Conservation (phyloP, 2,113 vertebrate genomes). For the Sciurus niger region DNA sequence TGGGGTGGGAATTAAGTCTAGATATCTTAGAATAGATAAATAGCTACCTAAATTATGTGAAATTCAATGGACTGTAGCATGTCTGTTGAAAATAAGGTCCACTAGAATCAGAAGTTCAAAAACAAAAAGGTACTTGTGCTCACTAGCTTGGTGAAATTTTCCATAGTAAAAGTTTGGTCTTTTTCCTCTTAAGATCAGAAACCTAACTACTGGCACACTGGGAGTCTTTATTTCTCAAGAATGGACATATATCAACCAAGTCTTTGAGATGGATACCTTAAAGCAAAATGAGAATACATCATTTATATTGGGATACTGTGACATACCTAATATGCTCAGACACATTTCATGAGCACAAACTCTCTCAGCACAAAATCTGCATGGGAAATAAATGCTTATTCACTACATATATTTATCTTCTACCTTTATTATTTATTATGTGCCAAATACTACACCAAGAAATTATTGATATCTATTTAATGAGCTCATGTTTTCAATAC, state of each 20-base stretch:
- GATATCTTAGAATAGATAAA: not conserved
- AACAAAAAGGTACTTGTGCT: not conserved
- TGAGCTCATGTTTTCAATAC: not conserved
- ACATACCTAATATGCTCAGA: not conserved
- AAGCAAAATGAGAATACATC: not conserved
- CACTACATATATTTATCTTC: not conserved
- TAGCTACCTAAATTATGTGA: not conserved
- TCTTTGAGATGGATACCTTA: not conserved
- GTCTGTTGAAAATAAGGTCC: not conserved
- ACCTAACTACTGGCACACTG: not conserved
- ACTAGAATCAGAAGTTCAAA: not conserved
- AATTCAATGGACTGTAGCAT: not conserved
- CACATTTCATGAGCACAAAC: not conserved
- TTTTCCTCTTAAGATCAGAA: slow-evolving; percentile 8
- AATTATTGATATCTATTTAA: not conserved
- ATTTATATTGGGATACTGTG: not conserved
- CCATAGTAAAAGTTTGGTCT: not conserved
- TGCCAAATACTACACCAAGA: not conserved
- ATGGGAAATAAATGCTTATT: not conserved
- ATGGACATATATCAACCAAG: not conserved
- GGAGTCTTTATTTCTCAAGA: not conserved
- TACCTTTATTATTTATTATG: not conserved
- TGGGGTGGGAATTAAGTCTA: not conserved
- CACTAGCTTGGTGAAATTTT: not conserved
- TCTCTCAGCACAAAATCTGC: not conserved